A percentile compares a stretch with the other conserved stretches of the same genome.
Evolutionary conservation across 2,113 vertebrate genomes (phyloP).

Genomic region (Pipra filicauda): DNA sequence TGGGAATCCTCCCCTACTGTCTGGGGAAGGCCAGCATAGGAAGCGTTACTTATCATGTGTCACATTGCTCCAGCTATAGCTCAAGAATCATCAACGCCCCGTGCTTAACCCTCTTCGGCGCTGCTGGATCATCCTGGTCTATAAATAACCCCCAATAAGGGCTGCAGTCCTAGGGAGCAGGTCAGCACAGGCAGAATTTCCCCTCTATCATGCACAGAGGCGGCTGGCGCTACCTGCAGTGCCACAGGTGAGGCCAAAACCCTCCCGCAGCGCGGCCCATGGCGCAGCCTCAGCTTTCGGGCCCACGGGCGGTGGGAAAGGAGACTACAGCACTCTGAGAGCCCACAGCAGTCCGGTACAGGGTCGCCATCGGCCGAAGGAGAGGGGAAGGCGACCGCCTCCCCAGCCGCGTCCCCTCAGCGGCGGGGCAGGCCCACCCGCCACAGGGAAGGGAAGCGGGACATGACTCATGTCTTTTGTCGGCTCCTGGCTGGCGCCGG

Average conservation of each 20-base stretch:
- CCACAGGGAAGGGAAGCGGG: neutral
- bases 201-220: neutral
- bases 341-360: accelerated
- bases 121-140: neutral
- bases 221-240: neutral
- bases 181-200: neutral
- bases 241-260: neutral
- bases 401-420: neutral
- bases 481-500: neutral
- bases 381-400: accelerated
- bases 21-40: neutral
- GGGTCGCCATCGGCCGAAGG: neutral
- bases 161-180: accelerated
- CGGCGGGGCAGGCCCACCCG: too few relatives aligned
- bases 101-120: neutral
- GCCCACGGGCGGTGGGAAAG: accelerated
- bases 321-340: accelerated
- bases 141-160: neutral
- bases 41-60: accelerated
- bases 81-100: accelerated
- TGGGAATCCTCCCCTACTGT: neutral
- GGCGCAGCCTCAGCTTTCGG: neutral
- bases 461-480: neutral
- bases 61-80: neutral
- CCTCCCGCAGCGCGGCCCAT: neutral